Evolutionary conservation across 2,888 invertebrate genomes (phyloP).

Genomic region (Brachypalpus laphriformis): DNA sequence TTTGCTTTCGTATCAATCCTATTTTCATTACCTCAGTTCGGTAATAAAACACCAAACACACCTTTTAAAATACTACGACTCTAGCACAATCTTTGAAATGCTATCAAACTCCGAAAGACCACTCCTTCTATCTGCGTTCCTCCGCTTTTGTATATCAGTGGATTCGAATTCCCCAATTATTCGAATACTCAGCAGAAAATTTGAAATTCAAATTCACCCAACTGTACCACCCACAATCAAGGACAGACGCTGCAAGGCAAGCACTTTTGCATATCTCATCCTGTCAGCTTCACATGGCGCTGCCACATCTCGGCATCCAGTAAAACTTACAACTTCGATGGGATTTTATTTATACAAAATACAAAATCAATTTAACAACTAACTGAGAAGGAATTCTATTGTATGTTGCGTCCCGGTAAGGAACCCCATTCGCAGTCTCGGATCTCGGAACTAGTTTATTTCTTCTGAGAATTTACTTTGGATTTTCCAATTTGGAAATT

Average conservation of each 20-base stretch:
- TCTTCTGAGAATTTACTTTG: slow-evolving; percentile 23
- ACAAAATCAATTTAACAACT: slow-evolving; percentile 38
- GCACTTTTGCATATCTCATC: slow-evolving; percentile 21
- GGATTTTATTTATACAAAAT: slow-evolving; percentile 39
- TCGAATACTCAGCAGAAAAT: slow-evolving; percentile 38
- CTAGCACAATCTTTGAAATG: background rate
- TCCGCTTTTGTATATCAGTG: background rate
- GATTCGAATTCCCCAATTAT: slow-evolving; percentile 23
- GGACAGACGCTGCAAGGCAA: slow-evolving; percentile 2
- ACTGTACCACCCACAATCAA: background rate
- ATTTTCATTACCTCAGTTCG: background rate
- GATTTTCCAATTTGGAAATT: slow-evolving; percentile 38
- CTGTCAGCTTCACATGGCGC: slow-evolving; percentile 2
- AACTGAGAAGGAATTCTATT: background rate
- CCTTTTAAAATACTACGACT: slow-evolving; percentile 14
- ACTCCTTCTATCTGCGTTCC: background rate
- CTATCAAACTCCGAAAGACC: background rate
- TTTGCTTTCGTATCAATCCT: background rate
- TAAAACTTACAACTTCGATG: slow-evolving; percentile 31
- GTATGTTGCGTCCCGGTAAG: background rate
- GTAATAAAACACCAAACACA: background rate
- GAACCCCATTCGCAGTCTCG: too few relatives aligned
- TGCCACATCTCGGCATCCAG: background rate
- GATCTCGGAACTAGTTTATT: slow-evolving; percentile 16
- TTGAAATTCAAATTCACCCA: slow-evolving; percentile 33